Conservation (phyloP, 2,888 invertebrate genomes). For the Parnassius glacialis region DNA sequence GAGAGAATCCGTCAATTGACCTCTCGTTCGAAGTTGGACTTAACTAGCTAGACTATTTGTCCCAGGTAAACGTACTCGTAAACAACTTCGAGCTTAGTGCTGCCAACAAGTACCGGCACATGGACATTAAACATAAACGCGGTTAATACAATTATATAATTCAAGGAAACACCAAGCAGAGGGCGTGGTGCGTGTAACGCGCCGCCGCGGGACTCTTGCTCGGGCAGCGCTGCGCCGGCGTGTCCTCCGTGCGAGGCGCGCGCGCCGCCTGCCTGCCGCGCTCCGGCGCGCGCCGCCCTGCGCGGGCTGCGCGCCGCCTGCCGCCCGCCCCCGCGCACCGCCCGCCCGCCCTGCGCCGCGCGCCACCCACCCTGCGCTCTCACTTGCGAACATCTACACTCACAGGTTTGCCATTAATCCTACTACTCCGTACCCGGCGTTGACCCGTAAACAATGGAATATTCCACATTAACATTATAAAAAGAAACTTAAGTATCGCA, state of each 20-base stretch:
- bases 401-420: background rate
- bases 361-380: conserved; percentile 24
- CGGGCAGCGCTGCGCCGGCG: conserved; percentile 3
- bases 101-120: too few species aligned
- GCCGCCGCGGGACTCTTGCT: conserved; percentile 13
- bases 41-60: too few species aligned
- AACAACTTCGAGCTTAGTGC: too few species aligned
- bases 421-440: too few species aligned
- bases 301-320: conserved; percentile 29
- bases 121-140: too few species aligned
- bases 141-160: too few species aligned
- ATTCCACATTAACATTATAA: too few species aligned
- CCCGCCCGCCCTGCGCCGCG: conserved; percentile 21
- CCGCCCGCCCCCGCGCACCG: conserved; percentile 27
- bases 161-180: background rate
- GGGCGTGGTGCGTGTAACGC: background rate
- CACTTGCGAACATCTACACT: conserved; percentile 5
- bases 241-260: conserved; percentile 12
- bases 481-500: too few species aligned
- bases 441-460: too few species aligned
- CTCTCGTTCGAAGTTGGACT: too few species aligned
- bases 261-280: conserved; percentile 23
- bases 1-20: too few species aligned
- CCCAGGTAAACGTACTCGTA: too few species aligned
- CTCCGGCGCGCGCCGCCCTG: conserved; percentile 28